Evolutionary conservation across 2,888 invertebrate species (phyloP), one percentile per base, ranked within the genome.

Genomic region (Microplitis manilae): DNA sequence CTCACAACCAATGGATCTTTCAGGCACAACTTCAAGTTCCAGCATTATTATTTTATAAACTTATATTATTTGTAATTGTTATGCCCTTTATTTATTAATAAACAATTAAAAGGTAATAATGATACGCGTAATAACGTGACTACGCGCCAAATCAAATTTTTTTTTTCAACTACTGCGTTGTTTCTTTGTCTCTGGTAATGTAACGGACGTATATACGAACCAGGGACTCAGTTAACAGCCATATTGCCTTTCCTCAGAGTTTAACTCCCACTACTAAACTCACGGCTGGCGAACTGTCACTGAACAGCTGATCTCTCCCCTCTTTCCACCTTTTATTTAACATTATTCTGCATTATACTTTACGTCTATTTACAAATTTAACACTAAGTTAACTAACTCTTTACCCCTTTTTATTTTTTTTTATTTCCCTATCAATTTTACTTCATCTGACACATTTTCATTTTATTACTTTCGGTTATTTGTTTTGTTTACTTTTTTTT

Each of bases 1-100:
- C 91, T 98, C 98, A 91, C 97, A 97, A 91, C 98, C 97, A 90
- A 98, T 93, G 87, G 97, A 97, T 88, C 96, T 94, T 92, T 98
- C 98, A 86, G 98, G 98, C 90, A 97, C 94, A 88, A 98, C 96
- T 93, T 98, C 98, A 90, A 98, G 94, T 91, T 98, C 97, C 92
- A 98, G 93, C 98, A 98, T 98, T 91, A 81, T 82, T 81, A 50
- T 59, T 74, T 50, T 30, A 41, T 39, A n/a, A 7, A 30, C n/a
- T 64, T 67, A 65, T 20, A 1, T 38, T 68, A 6, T 41, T 15
- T 40, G 17, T 68, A 59, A 20, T 41, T 65, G 30, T 6, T 67
- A 61, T 68, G 17, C 39, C 50, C 59, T 15, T 9, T 41, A 64
- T 41, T 15, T 60, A n/a, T 8, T 59, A 41, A 30, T 70, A 6